phyloP scores from a whole-genome alignment of 2,888 invertebrate species.

The Liodrosophila aerea region DNA sequence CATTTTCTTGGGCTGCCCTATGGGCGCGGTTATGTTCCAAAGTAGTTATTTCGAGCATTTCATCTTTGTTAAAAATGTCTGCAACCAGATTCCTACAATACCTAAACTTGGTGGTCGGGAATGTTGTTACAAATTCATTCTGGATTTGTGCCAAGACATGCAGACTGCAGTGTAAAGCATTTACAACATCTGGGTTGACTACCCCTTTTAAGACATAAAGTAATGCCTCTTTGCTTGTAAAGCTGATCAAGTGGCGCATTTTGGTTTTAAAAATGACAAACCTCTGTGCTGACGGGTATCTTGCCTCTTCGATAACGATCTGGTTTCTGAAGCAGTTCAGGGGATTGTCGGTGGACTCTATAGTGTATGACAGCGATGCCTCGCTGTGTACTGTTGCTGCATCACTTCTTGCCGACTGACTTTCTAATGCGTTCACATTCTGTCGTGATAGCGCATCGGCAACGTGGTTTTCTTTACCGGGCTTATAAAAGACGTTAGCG shows the following conservation, averaged over 20 bases:
- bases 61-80: not conserved
- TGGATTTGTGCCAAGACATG: not conserved
- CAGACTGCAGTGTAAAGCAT: too few relatives aligned
- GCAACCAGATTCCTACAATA: not conserved
- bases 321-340: slow-evolving; percentile 1
- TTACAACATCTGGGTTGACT: too few relatives aligned
- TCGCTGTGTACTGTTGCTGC: slow-evolving; percentile 19
- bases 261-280: not conserved
- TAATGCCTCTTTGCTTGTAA: not conserved
- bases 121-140: not conserved
- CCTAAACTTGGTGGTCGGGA: not conserved
- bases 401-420: not conserved
- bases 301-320: not conserved
- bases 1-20: slow-evolving; percentile 1
- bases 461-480: slow-evolving; percentile 21
- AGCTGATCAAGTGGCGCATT: not conserved
- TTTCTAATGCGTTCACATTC: slow-evolving; percentile 11
- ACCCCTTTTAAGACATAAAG: not conserved
- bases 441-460: slow-evolving; percentile 21
- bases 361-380: not conserved
- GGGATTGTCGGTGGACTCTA: not conserved
- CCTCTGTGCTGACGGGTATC: not conserved
- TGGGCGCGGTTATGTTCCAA: not conserved
- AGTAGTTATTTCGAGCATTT: not conserved
- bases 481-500: slow-evolving; percentile 12